Conservation (phyloP, 2,113 vertebrate genomes). For the Oncorhynchus gorbuscha region DNA sequence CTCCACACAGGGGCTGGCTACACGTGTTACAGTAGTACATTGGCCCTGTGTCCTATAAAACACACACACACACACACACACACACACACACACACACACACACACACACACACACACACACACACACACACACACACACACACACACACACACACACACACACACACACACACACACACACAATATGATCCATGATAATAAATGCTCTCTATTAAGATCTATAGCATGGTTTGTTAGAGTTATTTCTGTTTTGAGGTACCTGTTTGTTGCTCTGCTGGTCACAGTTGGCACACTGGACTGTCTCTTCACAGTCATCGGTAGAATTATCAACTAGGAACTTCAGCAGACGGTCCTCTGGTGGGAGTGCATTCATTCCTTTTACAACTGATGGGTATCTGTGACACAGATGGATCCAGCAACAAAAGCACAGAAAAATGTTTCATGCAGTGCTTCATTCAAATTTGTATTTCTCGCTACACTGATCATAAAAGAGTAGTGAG, state of each 20-base stretch:
- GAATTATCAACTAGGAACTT: conserved; percentile 91
- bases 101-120: not conserved
- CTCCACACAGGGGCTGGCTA: conserved; percentile 85
- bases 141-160: not conserved
- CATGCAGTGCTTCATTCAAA: not conserved
- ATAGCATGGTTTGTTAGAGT: not conserved
- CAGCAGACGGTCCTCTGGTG: conserved; percentile 85
- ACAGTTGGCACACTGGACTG: conserved; percentile 86
- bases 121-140: not conserved
- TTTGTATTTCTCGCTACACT: not conserved
- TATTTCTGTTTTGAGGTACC: conserved; percentile 52
- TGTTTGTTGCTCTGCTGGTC: conserved; percentile 79
- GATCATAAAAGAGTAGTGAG: no score
- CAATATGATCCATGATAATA: not conserved
- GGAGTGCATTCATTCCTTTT: conserved; percentile 81
- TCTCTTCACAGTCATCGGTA: conserved; percentile 58
- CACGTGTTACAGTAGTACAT: conserved; percentile 89
- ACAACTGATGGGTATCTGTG: conserved; percentile 75
- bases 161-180: not conserved
- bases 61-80: not conserved
- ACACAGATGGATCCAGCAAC: conserved; percentile 62
- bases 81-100: not conserved
- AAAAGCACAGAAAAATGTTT: not conserved
- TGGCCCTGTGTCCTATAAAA: not conserved
- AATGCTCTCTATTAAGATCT: not conserved